Percentiles rank a stretch among this genome's conserved stretches.
Evolutionary conservation across 2,888 invertebrate species (phyloP).

Genomic region (Drosophila longiperda): DNA sequence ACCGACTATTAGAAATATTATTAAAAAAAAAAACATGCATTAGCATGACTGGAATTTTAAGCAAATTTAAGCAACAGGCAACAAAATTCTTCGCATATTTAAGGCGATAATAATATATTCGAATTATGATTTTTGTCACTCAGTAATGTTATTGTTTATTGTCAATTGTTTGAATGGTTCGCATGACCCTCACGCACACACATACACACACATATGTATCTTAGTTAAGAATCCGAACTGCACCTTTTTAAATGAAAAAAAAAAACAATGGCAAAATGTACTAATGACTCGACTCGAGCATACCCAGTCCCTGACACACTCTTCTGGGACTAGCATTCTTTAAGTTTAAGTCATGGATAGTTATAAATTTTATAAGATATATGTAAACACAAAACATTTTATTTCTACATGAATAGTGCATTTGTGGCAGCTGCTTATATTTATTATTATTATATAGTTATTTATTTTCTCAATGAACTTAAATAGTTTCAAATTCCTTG

Average conservation of each 20-base stretch:
- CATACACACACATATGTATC: background rate
- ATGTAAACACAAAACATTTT: background rate
- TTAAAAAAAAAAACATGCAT: background rate
- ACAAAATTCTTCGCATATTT: background rate
- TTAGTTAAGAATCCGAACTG: background rate
- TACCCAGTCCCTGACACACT: background rate
- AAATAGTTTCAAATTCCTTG: background rate
- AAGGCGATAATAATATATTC: background rate
- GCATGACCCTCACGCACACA: slow-evolving; percentile 16
- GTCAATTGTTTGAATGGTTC: slow-evolving; percentile 22
- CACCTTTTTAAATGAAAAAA: slow-evolving; percentile 28
- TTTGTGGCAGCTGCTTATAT: background rate
- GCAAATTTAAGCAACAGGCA: background rate
- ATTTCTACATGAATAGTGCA: background rate
- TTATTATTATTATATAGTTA: too few relatives aligned
- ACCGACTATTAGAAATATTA: background rate
- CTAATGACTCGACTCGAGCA: background rate
- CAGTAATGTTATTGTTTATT: slow-evolving; percentile 7
- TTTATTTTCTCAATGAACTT: background rate
- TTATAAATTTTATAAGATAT: background rate
- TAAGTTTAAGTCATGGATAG: background rate
- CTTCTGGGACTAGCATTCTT: background rate
- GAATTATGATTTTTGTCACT: slow-evolving; percentile 9
- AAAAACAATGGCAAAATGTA: slow-evolving; percentile 14
- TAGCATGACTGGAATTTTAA: slow-evolving; percentile 7